Base-by-base conservation (phyloP, 2,113 vertebrate species). In the Pipra filicauda region DNA sequence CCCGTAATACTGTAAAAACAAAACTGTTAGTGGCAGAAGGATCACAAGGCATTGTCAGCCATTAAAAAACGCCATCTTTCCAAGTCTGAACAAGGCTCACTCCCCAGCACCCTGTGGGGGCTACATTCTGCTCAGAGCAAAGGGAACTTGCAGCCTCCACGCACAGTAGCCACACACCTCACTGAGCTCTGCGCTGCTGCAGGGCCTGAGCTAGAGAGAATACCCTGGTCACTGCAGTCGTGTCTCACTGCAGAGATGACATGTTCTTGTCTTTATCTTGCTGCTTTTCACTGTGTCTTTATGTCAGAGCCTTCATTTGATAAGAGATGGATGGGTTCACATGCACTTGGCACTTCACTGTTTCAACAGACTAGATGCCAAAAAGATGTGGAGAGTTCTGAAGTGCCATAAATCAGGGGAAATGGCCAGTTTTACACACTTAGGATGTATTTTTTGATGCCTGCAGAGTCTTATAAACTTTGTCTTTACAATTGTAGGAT, bases 1-100 rank as follows among this genome's bases (percentile, higher is more conserved):
- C 98, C 74, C 99, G 98, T 91, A 99, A 95, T 61, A 98, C 99
- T 99, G 96, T 10, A 75, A 96, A 62, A 89, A 35, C 41, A 92
- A 78, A 71, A 82, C 15, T 28, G 15, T 96, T 73, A 96, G 72
- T 31, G 66, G n/a, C 61, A n/a, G 55, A 46, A 73, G 31, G 64
- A 90, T 61, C 44, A 52, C 28, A 61, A 31, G 49, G 37, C 21
- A 62, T 33, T 19, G 39, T 46, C 61, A 66, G 75, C 35, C 27
- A 39, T 33, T 22, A 46, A 33, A 24, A 49, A 80, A 26, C 3
- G 2, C 11, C 22, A 31, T 66, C 28, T 28, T n/a, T 52, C 70
- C 51, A 58, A 33, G 21, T 16, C 44, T 65, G 37, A 80, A 12
- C 64, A 69, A 13, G 70, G 55, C 51, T 44, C 19, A 20, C 18